Conservation (phyloP, 2,113 vertebrate species). For the Orthonyx spaldingii region DNA sequence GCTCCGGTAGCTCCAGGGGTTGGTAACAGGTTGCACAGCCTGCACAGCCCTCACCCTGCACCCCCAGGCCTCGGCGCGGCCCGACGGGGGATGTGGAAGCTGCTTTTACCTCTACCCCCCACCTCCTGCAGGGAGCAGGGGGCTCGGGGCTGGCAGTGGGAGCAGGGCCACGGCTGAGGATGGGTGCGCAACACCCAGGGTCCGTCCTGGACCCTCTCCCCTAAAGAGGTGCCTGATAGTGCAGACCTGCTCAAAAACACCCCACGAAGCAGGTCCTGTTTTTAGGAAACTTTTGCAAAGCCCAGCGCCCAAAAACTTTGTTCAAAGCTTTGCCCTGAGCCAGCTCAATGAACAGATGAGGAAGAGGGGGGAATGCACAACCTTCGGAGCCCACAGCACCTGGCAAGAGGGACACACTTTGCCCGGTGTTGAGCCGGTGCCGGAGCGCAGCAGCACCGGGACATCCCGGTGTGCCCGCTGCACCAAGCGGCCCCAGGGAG, state of each 20-base stretch:
- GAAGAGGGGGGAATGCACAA: rapidly evolving
- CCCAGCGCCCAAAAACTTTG: not conserved
- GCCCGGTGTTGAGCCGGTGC: rapidly evolving
- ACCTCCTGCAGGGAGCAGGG: rapidly evolving
- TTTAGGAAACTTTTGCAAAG: not conserved
- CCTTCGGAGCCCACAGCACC: not conserved
- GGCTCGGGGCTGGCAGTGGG: rapidly evolving
- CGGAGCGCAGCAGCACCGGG: rapidly evolving
- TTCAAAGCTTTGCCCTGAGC: not conserved
- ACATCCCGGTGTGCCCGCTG: rapidly evolving
- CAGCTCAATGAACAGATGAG: not conserved
- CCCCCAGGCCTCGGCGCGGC: rapidly evolving
- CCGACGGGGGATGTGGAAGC: not conserved
- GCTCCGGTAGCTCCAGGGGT: not conserved
- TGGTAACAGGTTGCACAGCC: constrained; percentile 48
- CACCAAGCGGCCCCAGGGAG: not conserved
- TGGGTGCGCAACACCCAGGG: rapidly evolving
- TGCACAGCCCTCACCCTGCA: not conserved
- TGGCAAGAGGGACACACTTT: not conserved
- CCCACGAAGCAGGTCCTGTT: rapidly evolving
- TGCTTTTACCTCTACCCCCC: not conserved
- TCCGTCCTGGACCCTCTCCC: not conserved
- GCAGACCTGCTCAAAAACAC: not conserved
- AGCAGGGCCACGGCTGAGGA: not conserved
- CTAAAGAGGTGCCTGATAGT: rapidly evolving